Base-by-base conservation (phyloP, 2,797 vertebrate species). In the Manis javanica region DNA sequence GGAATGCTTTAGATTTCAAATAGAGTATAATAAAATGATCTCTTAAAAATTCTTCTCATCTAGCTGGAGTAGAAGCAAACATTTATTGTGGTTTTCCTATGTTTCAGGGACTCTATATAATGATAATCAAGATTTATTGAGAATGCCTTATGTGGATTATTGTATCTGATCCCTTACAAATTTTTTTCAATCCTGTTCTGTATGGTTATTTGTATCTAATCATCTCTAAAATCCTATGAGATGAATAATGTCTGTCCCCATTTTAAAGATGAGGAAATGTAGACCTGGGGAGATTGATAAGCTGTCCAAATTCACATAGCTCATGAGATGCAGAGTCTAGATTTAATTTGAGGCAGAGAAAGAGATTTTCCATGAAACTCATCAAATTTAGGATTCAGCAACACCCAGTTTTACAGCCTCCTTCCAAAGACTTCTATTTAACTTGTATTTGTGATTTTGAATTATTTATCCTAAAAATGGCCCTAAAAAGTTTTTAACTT, bases 331-430 rank as follows among this genome's bases (percentile, higher is more conserved):
- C 24, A 5, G 37, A 81, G 1, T 51, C 5, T 21, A 23, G 24
- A 89, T 81, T 91, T 53, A 61, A 51, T 94, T 89, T 66, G 12
- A 55, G 31, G 31, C 21, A 69, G 37, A 68, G 34, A 64, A 18
- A 66, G 34, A 11, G 16, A 82, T 95, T 84, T 91, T n/a, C 64
- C 68, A 68, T 57, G 42, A 90, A 77, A 74, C 34, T 34, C 24
- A 94, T 90, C 39, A 57, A 82, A 82, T 46, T 84, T 95, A 63
- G 94, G 64, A 55, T 87, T 83, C 19, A 81, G 42, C 6, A 69
- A n/a, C 23, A 42, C 0, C 75, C 10, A 46, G 1, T 71, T 89
- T n/a, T 46, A 66, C 2, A 63, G 18, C 16, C 3, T 71, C 34
- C 18, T 81, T 81, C 37, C 64, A 84, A 83, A 15, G 9, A 53